A percentile compares a stretch with the other conserved stretches of the same genome.
These are phyloP conservation scores for Timema podura DNA, from an alignment of 2,888 invertebrate species.

Conservation along the genomic window DNA sequence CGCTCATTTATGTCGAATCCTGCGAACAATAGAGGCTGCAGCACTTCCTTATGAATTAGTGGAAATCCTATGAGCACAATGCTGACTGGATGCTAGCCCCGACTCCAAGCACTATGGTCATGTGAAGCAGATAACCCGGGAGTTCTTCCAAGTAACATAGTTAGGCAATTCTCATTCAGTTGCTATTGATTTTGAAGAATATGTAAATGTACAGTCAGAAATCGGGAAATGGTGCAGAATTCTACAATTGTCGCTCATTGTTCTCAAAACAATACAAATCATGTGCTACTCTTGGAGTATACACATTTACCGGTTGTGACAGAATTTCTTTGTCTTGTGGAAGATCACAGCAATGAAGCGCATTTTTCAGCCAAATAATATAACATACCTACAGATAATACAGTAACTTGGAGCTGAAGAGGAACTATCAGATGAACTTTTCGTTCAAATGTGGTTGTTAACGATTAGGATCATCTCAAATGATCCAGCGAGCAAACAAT, in stretches of 20 bases:
- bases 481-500: background rate
- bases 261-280: background rate
- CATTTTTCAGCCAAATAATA: background rate
- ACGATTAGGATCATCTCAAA: background rate
- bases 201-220: background rate
- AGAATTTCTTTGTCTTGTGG: background rate
- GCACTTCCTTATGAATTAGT: too few relatives aligned
- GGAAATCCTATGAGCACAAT: too few relatives aligned
- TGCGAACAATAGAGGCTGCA: too few relatives aligned
- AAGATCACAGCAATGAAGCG: background rate
- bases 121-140: too few relatives aligned
- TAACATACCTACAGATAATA: background rate
- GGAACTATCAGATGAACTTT: background rate
- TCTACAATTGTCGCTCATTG: background rate
- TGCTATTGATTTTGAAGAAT: background rate
- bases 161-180: background rate
- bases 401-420: background rate
- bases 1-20: too few relatives aligned
- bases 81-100: too few relatives aligned
- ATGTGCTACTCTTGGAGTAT: background rate
- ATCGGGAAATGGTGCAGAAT: slow-evolving; percentile 4
- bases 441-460: background rate
- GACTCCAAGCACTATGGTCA: too few relatives aligned
- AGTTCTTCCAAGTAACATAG: too few relatives aligned
- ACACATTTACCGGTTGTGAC: background rate